These are phyloP conservation scores for Zonotrichia leucophrys DNA, from an alignment of 2,113 vertebrate genomes.

Conservation along the genomic window DNA sequence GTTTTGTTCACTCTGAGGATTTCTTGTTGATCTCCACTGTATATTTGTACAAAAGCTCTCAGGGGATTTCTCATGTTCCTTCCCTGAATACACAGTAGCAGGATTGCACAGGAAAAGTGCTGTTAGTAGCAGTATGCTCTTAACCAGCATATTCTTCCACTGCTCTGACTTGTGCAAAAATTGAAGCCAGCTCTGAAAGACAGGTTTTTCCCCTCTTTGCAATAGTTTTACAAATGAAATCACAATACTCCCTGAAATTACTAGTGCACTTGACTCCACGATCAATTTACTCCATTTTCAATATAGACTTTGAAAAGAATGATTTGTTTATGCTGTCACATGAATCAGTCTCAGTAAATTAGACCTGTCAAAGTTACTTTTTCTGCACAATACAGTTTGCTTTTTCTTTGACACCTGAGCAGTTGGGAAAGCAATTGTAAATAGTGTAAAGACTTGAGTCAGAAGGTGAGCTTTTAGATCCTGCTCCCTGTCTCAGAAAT, in stretches of 20 bases:
- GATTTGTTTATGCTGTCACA: constrained; percentile 71
- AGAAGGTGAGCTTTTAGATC: constrained; percentile 9
- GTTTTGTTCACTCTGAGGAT: constrained; percentile 52
- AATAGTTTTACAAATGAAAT: constrained; percentile 64
- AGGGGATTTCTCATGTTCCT: constrained; percentile 56
- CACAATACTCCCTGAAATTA: constrained; percentile 63
- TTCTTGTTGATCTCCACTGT: constrained; percentile 66
- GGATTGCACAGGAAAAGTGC: constrained; percentile 30
- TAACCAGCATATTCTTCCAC: neutral
- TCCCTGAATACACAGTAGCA: constrained; percentile 44
- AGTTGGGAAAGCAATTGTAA: constrained; percentile 33
- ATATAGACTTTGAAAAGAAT: constrained; percentile 69
- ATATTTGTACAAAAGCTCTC: constrained; percentile 55
- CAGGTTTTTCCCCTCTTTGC: constrained; percentile 14
- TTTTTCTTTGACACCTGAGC: constrained; percentile 64
- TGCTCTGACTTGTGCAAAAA: neutral
- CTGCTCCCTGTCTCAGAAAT: neutral
- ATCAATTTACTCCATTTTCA: constrained; percentile 72
- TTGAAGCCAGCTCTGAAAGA: neutral
- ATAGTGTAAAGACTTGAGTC: constrained; percentile 27
- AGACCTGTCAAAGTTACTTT: constrained; percentile 70
- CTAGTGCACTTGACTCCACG: constrained; percentile 51
- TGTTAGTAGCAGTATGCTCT: neutral
- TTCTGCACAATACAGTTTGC: constrained; percentile 54
- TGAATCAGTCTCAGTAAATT: constrained; percentile 69